Base-by-base conservation (phyloP, 1,140 invertebrate species). In the Scaptomyza pallida region DNA sequence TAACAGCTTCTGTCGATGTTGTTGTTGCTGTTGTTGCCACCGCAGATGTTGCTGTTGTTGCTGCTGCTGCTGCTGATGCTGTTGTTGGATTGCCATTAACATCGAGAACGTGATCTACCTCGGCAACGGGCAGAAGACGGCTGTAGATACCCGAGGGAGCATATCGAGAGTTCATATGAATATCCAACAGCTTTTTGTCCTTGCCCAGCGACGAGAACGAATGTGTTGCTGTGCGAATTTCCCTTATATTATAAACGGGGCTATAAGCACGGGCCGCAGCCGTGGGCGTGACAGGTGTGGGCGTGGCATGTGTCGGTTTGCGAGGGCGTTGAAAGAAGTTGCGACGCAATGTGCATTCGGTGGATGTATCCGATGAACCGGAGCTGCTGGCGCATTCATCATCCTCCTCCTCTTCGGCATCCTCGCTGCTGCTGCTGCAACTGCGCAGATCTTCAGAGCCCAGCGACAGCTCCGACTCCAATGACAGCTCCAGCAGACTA, bases 241-340 rank as follows among this genome's bases (percentile, higher is more conserved):
- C 91, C 0, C 91, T 89, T 15, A 91, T 91, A 56, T 91, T 91
- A 45, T 91, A 91, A 0, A 91, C 91, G 0, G 91, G 91, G 41
- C 76, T 91, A 64, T 91, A 91, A 40, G 72, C 69, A 0, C 73
- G 67, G 54, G 50, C 26, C 33, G 44, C 10, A 0, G 6, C 5
- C 8, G 17, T 35, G 47, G 19, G 1, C 3, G 37, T 13, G 33
- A 9, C 61, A 0, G 35, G 16, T 12, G 41, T 21, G 16, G 57
- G 51, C 48, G 47, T 64, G 19, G 68, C 35, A 1, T 30, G 26
- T 30, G 8, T 35, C 0, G 70, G 12, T 21, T 9, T 55, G 13
- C 12, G 52, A 15, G 26, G 26, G 8, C 76, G 54, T 4, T 72
- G 73, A 33, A 61, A 75, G n/a, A 88, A 80, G 23, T 68, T 65